Evolutionary conservation across 53 echinoderm and acorn worm species (phyloP).

Genomic region (Holothuria leucospilota): DNA sequence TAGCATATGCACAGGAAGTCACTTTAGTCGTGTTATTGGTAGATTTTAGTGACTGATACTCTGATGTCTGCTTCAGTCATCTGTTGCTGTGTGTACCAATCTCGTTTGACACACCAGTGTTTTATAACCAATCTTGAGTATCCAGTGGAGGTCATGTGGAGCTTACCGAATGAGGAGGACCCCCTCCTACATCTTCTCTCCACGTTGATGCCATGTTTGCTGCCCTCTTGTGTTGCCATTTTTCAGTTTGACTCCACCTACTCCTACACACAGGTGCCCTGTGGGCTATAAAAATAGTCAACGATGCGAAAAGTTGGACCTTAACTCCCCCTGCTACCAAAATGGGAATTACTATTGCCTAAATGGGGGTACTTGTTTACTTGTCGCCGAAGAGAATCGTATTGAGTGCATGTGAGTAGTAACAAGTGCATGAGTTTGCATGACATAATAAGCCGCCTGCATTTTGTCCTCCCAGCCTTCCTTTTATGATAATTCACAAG

Average conservation of each 20-base stretch:
- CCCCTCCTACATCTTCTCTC: too few species aligned
- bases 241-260: constrained; percentile 44
- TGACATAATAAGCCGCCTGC: constrained; percentile 45
- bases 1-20: too few species aligned
- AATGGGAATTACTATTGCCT: constrained; percentile 42
- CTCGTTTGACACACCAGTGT: too few species aligned
- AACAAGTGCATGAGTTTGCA: constrained; percentile 33
- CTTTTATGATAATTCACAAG: constrained; percentile 13
- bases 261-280: constrained; percentile 70
- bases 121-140: too few species aligned
- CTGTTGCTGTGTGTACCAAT: too few species aligned
- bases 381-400: constrained; percentile 40
- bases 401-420: constrained; percentile 59
- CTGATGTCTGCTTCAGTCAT: too few species aligned
- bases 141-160: too few species aligned
- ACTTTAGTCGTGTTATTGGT: too few species aligned
- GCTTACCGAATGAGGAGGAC: too few species aligned
- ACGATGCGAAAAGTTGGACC: constrained; percentile 57
- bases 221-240: too few species aligned
- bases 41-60: too few species aligned
- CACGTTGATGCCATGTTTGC: too few species aligned
- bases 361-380: constrained; percentile 54
- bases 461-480: constrained; percentile 43
- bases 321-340: constrained; percentile 35
- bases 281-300: constrained; percentile 50